Conservation (phyloP, 2,888 invertebrate genomes). For the Troides helena region DNA sequence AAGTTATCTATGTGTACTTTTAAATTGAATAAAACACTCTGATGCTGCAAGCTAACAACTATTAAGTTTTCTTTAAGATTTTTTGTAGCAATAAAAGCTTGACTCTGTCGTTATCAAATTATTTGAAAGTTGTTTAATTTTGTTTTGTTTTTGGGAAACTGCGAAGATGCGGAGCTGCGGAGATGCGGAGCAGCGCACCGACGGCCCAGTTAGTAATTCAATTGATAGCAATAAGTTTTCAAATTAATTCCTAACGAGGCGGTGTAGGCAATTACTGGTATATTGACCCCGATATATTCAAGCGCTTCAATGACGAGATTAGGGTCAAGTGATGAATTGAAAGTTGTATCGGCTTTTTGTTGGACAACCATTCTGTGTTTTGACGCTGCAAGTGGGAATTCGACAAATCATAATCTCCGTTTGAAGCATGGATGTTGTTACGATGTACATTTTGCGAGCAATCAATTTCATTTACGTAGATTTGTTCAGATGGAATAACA, state of each 20-base stretch:
- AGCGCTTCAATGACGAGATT: slow-evolving; percentile 39
- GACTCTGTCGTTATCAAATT: not conserved
- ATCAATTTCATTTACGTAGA: no score
- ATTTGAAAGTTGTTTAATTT: slow-evolving; percentile 12
- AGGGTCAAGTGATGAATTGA: slow-evolving; percentile 37
- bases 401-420: not conserved
- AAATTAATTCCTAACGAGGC: slow-evolving; percentile 42
- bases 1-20: no score
- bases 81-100: not conserved
- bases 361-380: slow-evolving; percentile 13
- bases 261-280: slow-evolving; percentile 38
- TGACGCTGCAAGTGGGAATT: slow-evolving; percentile 28
- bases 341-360: slow-evolving; percentile 29
- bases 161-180: slow-evolving; percentile 8
- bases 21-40: no score
- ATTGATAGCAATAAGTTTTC: slow-evolving; percentile 40
- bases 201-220: slow-evolving; percentile 32
- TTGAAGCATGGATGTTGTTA: not conserved
- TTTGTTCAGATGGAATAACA: no score
- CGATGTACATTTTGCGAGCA: not conserved
- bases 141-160: not conserved
- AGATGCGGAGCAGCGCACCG: slow-evolving; percentile 17
- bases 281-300: slow-evolving; percentile 38
- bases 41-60: not conserved
- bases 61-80: not conserved